These are phyloP conservation scores for Drosophila miranda DNA, from an alignment of 1,140 invertebrate genomes.

Conservation along the genomic window DNA sequence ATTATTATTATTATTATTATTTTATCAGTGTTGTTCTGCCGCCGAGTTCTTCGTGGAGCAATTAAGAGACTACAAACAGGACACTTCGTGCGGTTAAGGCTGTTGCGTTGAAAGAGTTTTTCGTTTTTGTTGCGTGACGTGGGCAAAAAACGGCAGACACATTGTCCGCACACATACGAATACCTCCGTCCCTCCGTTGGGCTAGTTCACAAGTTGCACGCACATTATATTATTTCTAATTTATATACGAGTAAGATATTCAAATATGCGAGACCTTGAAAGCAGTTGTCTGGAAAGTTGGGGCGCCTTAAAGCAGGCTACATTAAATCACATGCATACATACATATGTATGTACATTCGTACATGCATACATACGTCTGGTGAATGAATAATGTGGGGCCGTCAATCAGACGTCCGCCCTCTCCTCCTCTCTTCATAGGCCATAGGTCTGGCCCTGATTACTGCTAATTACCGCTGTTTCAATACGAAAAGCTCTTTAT, in stretches of 20 bases:
- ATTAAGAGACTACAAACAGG: slow-evolving; percentile 59
- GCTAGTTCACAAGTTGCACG: slow-evolving; percentile 53
- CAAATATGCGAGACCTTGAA: slow-evolving; percentile 15
- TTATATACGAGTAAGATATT: slow-evolving; percentile 44
- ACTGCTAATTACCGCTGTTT: slow-evolving; percentile 64
- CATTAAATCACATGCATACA: slow-evolving; percentile 51
- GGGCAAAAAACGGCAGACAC: slow-evolving; percentile 2
- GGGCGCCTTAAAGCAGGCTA: slow-evolving; percentile 19
- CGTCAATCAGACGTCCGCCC: slow-evolving; percentile 24
- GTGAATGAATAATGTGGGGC: slow-evolving; percentile 26
- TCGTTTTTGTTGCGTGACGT: slow-evolving; percentile 3
- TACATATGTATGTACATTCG: not conserved
- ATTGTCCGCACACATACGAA: not conserved
- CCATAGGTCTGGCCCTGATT: slow-evolving; percentile 45
- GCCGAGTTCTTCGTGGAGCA: slow-evolving; percentile 27
- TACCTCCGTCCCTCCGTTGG: slow-evolving; percentile 9
- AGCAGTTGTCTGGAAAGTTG: slow-evolving; percentile 61
- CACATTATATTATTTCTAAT: slow-evolving; percentile 63
- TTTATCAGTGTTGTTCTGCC: slow-evolving; percentile 48
- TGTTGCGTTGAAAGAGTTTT: not conserved
- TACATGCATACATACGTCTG: slow-evolving; percentile 1
- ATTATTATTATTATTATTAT: slow-evolving; percentile 35
- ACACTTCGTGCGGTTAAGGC: slow-evolving; percentile 28
- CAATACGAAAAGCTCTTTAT: slow-evolving; percentile 52
- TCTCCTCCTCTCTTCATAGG: not conserved